Evolutionary conservation across 2,888 invertebrate species (phyloP).

Genomic region (Chrysomela aeneicollis): DNA sequence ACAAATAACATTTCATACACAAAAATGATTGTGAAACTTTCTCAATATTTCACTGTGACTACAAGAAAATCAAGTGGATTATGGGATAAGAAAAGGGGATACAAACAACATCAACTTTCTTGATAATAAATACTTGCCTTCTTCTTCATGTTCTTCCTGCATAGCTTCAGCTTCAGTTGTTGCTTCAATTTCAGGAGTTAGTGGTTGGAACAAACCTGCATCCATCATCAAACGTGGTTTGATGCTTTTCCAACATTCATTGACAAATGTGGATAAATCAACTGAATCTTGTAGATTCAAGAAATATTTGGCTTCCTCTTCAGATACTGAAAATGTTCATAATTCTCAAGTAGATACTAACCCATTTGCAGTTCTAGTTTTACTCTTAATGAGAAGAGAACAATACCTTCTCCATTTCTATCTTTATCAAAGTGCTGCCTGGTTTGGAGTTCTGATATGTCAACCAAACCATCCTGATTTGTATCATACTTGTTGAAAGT

Average conservation of each 20-base stretch:
- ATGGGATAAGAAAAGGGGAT: too few species aligned
- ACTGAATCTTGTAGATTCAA: conserved; percentile 74
- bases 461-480: conserved; percentile 79
- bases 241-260: conserved; percentile 77
- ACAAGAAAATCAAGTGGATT: too few species aligned
- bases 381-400: too few species aligned
- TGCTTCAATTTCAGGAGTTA: conserved; percentile 53
- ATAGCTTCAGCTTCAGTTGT: conserved; percentile 47
- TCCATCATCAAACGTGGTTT: conserved; percentile 83
- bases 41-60: too few species aligned
- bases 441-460: conserved; percentile 73
- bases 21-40: too few species aligned
- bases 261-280: conserved; percentile 72
- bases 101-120: background rate
- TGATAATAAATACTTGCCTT: conserved; percentile 1
- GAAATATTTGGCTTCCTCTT: conserved; percentile 85
- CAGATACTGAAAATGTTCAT: conserved; percentile 68
- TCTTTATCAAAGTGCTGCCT: conserved; percentile 87
- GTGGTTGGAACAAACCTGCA: conserved; percentile 73
- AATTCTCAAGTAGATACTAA: background rate
- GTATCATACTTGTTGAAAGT: conserved; percentile 83
- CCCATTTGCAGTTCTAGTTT: background rate
- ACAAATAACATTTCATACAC: too few species aligned
- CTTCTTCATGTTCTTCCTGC: conserved; percentile 51
- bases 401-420: conserved; percentile 78